Conservation (phyloP, 2,113 vertebrate species). For the Pelecanoides urinatrix region DNA sequence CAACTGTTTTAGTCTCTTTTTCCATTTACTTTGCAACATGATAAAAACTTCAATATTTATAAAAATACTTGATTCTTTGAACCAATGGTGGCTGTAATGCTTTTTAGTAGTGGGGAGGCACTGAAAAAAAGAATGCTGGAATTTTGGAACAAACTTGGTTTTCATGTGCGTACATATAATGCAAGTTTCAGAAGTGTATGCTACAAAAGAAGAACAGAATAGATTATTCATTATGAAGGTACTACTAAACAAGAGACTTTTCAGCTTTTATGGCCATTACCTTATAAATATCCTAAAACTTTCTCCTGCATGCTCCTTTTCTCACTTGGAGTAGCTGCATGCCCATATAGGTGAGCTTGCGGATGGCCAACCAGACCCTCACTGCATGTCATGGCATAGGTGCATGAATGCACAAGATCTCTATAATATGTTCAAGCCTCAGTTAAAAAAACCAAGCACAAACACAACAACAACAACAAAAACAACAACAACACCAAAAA, state of each 20-base stretch:
- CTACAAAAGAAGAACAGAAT: neutral
- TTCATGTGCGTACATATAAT: neutral
- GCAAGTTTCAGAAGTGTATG: neutral
- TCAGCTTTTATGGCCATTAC: neutral
- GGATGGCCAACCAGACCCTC: neutral
- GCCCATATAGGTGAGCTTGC: neutral
- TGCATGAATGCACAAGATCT: neutral
- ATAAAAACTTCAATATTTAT: neutral
- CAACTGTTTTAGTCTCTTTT: neutral
- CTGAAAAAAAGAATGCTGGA: neutral
- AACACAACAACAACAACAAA: rapidly evolving
- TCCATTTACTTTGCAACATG: neutral
- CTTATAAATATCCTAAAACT: neutral
- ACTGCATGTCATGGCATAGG: neutral
- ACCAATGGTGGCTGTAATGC: neutral
- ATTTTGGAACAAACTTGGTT: neutral
- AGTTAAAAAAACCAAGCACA: neutral
- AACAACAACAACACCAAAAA: rapidly evolving
- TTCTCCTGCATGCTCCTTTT: neutral
- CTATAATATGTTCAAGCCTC: neutral
- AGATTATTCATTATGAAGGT: neutral
- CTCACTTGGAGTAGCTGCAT: neutral
- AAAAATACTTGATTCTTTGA: neutral
- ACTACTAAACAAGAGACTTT: neutral
- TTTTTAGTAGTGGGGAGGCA: neutral